These are phyloP conservation scores for Dryocosmus kuriphilus DNA, from an alignment of 2,888 invertebrate species.

Conservation along the genomic window DNA sequence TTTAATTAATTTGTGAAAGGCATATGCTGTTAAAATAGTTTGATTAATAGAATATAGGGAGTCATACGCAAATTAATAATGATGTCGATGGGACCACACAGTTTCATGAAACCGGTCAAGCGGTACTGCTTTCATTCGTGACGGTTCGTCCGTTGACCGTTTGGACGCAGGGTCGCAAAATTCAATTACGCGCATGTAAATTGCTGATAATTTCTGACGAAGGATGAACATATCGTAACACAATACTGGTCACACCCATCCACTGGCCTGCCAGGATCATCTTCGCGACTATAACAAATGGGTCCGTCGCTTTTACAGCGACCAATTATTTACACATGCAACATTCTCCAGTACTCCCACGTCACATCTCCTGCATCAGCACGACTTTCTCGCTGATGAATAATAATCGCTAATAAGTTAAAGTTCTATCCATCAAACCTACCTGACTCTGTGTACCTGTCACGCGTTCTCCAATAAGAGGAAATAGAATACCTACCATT, in stretches of 20 bases:
- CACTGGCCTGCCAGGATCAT: constrained; percentile 29
- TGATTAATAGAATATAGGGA: constrained; percentile 1
- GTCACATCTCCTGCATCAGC: constrained; percentile 12
- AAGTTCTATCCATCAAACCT: constrained; percentile 56
- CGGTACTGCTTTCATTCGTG: not conserved
- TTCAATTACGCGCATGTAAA: constrained; percentile 32
- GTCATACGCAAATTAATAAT: constrained; percentile 14
- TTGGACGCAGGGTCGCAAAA: constrained; percentile 13
- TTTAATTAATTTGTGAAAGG: constrained; percentile 2
- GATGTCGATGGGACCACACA: not conserved
- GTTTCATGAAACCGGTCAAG: constrained; percentile 7
- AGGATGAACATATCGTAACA: constrained; percentile 10
- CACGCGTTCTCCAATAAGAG: not conserved
- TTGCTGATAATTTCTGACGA: constrained; percentile 30
- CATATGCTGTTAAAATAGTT: constrained; percentile 17
- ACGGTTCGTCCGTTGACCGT: not conserved
- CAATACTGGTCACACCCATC: not conserved
- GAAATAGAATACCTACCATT: not conserved
- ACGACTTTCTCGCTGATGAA: constrained; percentile 55
- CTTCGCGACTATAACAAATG: constrained; percentile 13
- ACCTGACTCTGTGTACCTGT: not conserved
- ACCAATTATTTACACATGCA: constrained; percentile 22
- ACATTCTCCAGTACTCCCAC: constrained; percentile 21
- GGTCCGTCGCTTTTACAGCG: constrained; percentile 32
- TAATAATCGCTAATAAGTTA: constrained; percentile 62